phyloP scores from a whole-genome alignment of 2,888 invertebrate genomes.

The Conops quadrifasciatus region DNA sequence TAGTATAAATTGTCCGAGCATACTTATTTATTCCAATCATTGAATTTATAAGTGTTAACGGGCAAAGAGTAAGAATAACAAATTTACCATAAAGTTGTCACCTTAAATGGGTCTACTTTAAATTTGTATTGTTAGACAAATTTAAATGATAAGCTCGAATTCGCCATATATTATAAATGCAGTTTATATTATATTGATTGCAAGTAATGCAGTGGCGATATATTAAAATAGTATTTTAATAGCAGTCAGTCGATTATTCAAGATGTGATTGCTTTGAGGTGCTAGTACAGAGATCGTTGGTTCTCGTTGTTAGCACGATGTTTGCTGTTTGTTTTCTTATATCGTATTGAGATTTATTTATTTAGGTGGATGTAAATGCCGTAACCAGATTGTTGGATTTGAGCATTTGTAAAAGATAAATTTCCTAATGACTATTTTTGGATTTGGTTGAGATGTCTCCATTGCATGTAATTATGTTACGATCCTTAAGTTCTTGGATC shows the following conservation, averaged over 20 bases:
- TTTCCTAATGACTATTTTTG: not conserved
- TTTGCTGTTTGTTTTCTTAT: too few relatives aligned
- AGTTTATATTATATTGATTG: constrained; percentile 11
- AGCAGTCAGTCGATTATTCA: constrained; percentile 33
- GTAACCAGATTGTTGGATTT: too few relatives aligned
- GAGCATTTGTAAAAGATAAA: too few relatives aligned
- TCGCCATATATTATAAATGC: constrained; percentile 22
- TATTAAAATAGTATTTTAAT: constrained; percentile 40
- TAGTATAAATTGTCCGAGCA: constrained; percentile 39
- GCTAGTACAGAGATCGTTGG: constrained; percentile 28
- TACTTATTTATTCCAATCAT: constrained; percentile 37
- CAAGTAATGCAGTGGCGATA: constrained; percentile 41
- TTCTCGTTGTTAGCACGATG: too few relatives aligned
- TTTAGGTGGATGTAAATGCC: too few relatives aligned
- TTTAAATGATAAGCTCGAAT: not conserved
- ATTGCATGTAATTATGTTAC: not conserved
- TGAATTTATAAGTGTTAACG: constrained; percentile 47
- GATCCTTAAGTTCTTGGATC: not conserved
- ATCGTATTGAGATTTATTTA: too few relatives aligned
- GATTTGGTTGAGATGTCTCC: not conserved
- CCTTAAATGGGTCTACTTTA: constrained; percentile 27
- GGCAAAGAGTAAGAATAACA: constrained; percentile 45
- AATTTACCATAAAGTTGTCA: constrained; percentile 33
- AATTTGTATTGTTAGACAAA: constrained; percentile 19
- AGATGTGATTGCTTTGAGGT: constrained; percentile 39